A percentile compares a stretch with the other conserved stretches of the same genome.
Evolutionary conservation across 2,113 vertebrate genomes (phyloP).

Genomic region (Elanus axillaris): DNA sequence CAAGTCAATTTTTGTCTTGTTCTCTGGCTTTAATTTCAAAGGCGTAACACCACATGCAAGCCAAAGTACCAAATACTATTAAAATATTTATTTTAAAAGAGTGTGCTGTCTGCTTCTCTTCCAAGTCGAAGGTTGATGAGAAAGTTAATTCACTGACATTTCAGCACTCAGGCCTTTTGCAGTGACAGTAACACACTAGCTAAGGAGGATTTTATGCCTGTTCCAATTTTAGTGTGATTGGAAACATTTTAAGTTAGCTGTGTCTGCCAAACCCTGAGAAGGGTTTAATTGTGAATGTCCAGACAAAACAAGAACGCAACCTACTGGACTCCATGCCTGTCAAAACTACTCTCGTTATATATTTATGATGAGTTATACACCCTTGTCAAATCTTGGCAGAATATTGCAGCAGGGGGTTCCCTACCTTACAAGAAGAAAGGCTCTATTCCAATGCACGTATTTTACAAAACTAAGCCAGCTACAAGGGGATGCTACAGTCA

Average conservation of each 20-base stretch:
- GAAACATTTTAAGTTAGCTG: not conserved
- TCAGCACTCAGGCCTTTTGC: not conserved
- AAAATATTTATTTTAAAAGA: not conserved
- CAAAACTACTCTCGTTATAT: not conserved
- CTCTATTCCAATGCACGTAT: not conserved
- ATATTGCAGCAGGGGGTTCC: not conserved
- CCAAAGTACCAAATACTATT: not conserved
- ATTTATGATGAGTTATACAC: not conserved
- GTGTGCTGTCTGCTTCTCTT: not conserved
- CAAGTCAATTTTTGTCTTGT: not conserved
- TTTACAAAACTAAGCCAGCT: not conserved
- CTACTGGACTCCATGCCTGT: not conserved
- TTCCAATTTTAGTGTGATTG: not conserved
- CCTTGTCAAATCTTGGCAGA: not conserved
- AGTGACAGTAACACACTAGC: not conserved
- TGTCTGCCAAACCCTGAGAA: not conserved
- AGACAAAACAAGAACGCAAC: not conserved
- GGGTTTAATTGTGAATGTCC: not conserved
- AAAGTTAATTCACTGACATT: not conserved
- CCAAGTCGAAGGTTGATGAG: not conserved
- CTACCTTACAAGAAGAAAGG: not conserved
- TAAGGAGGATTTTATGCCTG: not conserved
- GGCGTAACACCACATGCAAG: not conserved
- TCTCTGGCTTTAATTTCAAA: not conserved
- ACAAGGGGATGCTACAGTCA: not conserved